Evolutionary conservation across 2,888 invertebrate genomes (phyloP), one percentile per base, ranked within the genome.

Genomic region (Sesamia inferens): DNA sequence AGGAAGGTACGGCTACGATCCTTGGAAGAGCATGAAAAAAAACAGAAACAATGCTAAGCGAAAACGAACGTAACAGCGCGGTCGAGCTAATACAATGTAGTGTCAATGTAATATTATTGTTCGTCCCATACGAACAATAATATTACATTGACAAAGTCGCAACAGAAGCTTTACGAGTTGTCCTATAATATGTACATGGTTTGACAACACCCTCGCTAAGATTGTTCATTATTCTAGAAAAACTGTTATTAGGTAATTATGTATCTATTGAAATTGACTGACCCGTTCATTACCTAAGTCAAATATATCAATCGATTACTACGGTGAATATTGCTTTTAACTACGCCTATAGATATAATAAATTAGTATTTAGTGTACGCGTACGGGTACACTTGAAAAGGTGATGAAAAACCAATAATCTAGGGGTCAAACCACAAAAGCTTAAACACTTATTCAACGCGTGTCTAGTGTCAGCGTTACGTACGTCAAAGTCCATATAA

Each of bases 251-350:
- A n/a, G n/a, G n/a, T n/a, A 22, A 48, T 39, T 16, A 58, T 19
- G 7, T n/a, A n/a, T n/a, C n/a, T 39, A n/a, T 11, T 19, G n/a
- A 59, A 13, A 6, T 8, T 22, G 22, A 39, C 14, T 22, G 19
- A 39, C 11, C 55, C 11, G 6, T 47, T 44, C n/a, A 55, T 24
- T 14, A 58, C 24, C 16, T 39, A 57, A 6, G 55, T 22, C 6
- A 39, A 57, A 48, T 71, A 3, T 71, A 42, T 68, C 10, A 22
- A 71, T 71, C 31, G 13, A 55, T 58, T 42, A 72, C 39, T 14
- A 58, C 19, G 57, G 39, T 74, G 6, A 72, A 71, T 54, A 16
- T 44, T 44, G 69, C 5, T 54, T 14, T 54, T 24, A 48, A 58
- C 48, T 48, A 24, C 5, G 10, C 10, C 24, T 19, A 19, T 14